Base-by-base conservation (phyloP, 2,797 vertebrate genomes). In the Sebastiscus tertius region DNA sequence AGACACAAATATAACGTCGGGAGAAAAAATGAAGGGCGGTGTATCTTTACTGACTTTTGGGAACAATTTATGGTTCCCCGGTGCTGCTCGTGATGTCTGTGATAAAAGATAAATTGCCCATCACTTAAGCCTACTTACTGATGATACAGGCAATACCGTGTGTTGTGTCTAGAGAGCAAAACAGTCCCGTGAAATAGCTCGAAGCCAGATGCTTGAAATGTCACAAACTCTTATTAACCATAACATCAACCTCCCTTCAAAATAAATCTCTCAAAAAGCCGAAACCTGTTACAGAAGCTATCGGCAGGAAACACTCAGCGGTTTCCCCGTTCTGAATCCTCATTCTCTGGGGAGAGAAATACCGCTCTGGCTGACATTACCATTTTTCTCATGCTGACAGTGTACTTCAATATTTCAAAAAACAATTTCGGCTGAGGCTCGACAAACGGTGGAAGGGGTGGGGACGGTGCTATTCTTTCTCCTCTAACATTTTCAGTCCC, bases 371-470 rank as follows among this genome's bases (percentile, higher is more conserved):
- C 60, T 77, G 75, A 81, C 86, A 88, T 81, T 82, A 82, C 66
- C 62, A 81, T 89, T 89, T 82, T 78, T 87, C 77, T 86, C 52
- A 73, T 34, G 80, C 77, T 69, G 87, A 83, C 80, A 74, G 75
- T 39, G 55, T 36, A 72, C 60, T 76, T 81, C 75, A 86, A 76
- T 87, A 90, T 79, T 80, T 87, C 22, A 74, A 80, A 80, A 82
- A 87, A 81, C 71, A 63, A 79, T 85, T 85, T 86, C 8, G 6
- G 49, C 82, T n/a, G 26, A 58, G 67, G 70, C 63, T 42, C 54
- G 63, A 82, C 77, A 91, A 92, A 89, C 82, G 92, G 91, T 92
- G 93, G 91, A 94, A 94, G 84, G 89, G 91, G 89, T 86, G 90
- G 42, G 75, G 85, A 79, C 69, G 29, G 1, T 24, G 39, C 86